phyloP scores from a whole-genome alignment of 2,113 vertebrate genomes.

The Heterocephalus glaber region DNA sequence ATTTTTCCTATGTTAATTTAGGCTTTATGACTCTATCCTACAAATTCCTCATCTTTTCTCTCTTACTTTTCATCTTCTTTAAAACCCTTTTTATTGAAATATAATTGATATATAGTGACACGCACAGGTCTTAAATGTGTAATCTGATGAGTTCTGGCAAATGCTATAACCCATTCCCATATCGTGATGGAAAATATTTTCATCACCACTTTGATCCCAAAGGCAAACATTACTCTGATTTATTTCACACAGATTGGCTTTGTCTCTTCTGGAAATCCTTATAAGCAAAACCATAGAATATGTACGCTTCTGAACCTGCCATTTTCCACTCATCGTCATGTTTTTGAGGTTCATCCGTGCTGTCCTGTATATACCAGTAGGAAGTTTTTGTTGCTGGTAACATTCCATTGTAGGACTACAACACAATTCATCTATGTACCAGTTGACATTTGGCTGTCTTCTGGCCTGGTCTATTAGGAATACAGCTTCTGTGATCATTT shows the following conservation, averaged over 20 bases:
- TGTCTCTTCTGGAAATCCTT: not conserved
- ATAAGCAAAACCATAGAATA: not conserved
- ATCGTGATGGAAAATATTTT: not conserved
- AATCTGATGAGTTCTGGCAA: not conserved
- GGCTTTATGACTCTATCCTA: not conserved
- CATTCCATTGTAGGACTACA: not conserved
- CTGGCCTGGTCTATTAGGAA: not conserved
- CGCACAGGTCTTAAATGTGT: not conserved
- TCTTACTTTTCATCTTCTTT: not conserved
- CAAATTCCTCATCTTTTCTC: not conserved
- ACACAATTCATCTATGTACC: not conserved
- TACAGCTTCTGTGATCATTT: not conserved
- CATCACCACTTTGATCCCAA: not conserved
- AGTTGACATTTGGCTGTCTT: not conserved
- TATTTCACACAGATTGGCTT: not conserved
- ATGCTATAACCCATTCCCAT: not conserved
- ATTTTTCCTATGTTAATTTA: not conserved
- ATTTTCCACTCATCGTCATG: not conserved
- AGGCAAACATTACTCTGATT: not conserved
- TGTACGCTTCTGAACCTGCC: not conserved
- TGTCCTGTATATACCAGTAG: not conserved
- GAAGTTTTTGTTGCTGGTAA: not conserved
- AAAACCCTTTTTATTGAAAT: not conserved
- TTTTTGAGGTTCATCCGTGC: not conserved
- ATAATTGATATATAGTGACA: not conserved